Conservation (phyloP, 2,797 vertebrate species). For the Ispidina picta region DNA sequence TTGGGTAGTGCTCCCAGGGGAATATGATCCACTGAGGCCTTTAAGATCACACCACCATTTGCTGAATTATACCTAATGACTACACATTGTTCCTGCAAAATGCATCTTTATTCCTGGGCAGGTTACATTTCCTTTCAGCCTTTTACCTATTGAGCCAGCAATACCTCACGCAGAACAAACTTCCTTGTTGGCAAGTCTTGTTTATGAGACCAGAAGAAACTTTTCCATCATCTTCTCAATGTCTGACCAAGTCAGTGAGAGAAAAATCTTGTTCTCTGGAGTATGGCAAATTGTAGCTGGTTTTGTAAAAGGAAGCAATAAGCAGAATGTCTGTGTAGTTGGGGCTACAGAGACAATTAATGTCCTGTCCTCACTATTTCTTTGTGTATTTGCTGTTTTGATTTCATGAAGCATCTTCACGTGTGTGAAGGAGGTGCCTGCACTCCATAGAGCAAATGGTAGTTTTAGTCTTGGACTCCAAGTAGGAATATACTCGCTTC, state of each 20-base stretch:
- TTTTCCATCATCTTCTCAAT: neutral
- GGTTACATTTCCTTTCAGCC: constrained; percentile 10
- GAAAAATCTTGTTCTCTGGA: neutral
- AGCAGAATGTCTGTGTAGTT: neutral
- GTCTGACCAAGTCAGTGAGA: neutral
- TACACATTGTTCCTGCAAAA: constrained; percentile 37
- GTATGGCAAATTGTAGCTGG: neutral
- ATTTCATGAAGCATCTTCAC: neutral
- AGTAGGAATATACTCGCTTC: neutral
- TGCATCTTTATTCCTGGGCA: neutral
- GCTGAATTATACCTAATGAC: constrained; percentile 56
- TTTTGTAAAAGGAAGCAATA: constrained; percentile 7
- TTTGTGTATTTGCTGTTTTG: neutral
- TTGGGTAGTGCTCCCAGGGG: constrained; percentile 4
- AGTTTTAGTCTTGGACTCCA: neutral
- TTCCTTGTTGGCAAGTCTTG: neutral
- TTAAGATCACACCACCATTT: constrained; percentile 32
- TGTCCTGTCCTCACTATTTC: neutral
- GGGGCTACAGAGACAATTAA: neutral
- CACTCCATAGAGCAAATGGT: neutral
- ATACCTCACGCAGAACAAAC: neutral
- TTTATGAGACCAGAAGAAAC: neutral
- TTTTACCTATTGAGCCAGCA: neutral
- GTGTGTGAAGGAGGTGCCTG: neutral
- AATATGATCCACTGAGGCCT: constrained; percentile 39